phyloP scores from a whole-genome alignment of 2,797 vertebrate species.

The Lerista edwardsae region DNA sequence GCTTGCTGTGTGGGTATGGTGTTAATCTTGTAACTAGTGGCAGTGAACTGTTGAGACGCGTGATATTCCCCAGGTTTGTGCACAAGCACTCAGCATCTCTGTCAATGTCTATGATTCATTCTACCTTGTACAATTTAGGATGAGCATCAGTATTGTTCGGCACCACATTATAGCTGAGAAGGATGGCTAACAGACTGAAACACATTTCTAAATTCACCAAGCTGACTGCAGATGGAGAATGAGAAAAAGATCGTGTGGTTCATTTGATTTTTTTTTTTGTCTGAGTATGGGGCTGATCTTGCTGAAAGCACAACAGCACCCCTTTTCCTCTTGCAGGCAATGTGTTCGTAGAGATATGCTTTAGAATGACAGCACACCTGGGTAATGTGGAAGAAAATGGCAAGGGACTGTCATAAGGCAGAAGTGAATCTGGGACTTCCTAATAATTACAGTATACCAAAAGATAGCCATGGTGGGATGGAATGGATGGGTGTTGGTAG shows the following conservation, averaged over 20 bases:
- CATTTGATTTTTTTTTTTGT: neutral
- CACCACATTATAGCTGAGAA: neutral
- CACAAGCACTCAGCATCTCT: constrained; percentile 1
- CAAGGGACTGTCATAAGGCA: neutral
- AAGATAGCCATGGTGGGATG: neutral
- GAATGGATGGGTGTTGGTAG: neutral
- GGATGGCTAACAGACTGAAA: neutral
- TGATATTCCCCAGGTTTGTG: neutral
- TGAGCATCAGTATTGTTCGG: neutral
- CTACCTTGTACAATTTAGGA: neutral
- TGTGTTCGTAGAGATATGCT: neutral
- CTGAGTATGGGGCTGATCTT: neutral
- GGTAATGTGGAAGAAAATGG: neutral
- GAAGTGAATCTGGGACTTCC: neutral
- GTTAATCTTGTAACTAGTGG: neutral
- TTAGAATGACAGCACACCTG: neutral
- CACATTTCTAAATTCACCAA: neutral
- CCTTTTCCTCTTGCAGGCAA: neutral
- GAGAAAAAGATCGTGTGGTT: neutral
- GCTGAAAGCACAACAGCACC: neutral
- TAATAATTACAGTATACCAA: neutral
- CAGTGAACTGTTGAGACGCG: neutral
- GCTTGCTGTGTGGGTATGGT: neutral
- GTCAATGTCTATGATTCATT: constrained; percentile 3
- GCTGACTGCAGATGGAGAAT: neutral